Evolutionary conservation across 2,888 invertebrate genomes (phyloP), one percentile per base, ranked within the genome.

Genomic region (Acronicta aceris): DNA sequence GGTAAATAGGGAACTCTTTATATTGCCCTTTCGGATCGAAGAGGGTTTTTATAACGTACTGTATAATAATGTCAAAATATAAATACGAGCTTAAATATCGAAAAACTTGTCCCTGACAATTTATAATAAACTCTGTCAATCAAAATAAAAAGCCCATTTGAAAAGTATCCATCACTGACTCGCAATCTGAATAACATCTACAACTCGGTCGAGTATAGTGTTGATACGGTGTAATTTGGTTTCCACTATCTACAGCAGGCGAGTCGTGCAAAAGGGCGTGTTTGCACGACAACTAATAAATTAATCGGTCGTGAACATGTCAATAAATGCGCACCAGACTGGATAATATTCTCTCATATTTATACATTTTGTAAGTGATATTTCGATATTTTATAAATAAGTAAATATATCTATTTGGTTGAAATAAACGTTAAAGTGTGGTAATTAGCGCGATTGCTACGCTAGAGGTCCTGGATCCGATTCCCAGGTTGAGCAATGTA

Each of bases 301-400:
- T 53, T 62, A 67, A 73, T 72, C 68, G 36, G 58, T 47, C 50
- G 55, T 71, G 51, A 61, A 56, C 36, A 42, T 25, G 38, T 58
- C 36, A 58, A 66, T 49, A 43, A 2, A 56, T 30, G 53, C 40
- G 25, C 60, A 12, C 36, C 48, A 27, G 49, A 59, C 52, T 52
- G 45, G 9, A 40, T 40, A 52, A 43, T 43, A 9, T 50, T 25
- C 41, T 40, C 30, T 33, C 4, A 46, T 10, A 25, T 10, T 13
- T 12, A 13, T 12, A 30, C 16, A 9, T 36, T 5, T 27, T 6
- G 21, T 21, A 21, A 21, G 21, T 21, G 21, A 21, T 21, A 21
- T n/a, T n/a, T n/a, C n/a, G n/a, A n/a, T n/a, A n/a, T n/a, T n/a
- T n/a, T n/a, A n/a, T n/a, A n/a, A n/a, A n/a, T n/a, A n/a, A n/a